Base-by-base conservation (phyloP, 2,888 invertebrate genomes). In the Pemphredon lugubris region DNA sequence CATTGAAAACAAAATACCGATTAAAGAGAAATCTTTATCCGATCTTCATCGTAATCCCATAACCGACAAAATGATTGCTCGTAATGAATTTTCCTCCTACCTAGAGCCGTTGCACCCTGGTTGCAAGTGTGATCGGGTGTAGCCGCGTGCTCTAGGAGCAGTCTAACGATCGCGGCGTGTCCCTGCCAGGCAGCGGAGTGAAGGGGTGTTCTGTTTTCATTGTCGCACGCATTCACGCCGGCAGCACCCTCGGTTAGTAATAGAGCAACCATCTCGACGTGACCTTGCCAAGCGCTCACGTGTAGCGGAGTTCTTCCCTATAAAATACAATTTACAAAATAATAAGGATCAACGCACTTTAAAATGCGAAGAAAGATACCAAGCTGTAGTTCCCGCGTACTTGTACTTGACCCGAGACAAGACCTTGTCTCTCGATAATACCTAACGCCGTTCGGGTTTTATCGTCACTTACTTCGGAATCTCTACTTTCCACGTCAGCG, bases 181-280 rank as follows among this genome's bases (percentile, higher is more conserved):
- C 98, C 98, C 87, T 98, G 96, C 98, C 98, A 98, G 54, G 97
- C 96, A 13, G 98, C 98, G 32, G 97, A 97, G 91, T 98, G 98
- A 73, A 98, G 91, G 0, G 98, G 96, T 0, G 97, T 97, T 66
- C 98, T 92, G 74, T 94, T 93, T 89, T 97, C 97, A 73, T 95
- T 92, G 90, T 97, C 97, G 73, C 95, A 94, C 0, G 96, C 96
- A 88, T 98, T 97, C 0, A 97, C 96, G 82, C 94, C 93, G 1
- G 97, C 97, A 55, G 94, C 93, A n/a, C 95, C 96, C 90, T 94
- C 92, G 81, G 93, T 93, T 50, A 98, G 92, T 21, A 98, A 91
- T 26, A 97, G 90, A 71, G 95, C 94, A 0, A 97, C 97, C 96
- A 98, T 97, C 75, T 97, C 97, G 0, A 94, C 93, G 86, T 98